Evolutionary conservation across 2,797 vertebrate genomes (phyloP), one percentile per base, ranked within the genome.

Genomic region (Sebastes matsubarae): DNA sequence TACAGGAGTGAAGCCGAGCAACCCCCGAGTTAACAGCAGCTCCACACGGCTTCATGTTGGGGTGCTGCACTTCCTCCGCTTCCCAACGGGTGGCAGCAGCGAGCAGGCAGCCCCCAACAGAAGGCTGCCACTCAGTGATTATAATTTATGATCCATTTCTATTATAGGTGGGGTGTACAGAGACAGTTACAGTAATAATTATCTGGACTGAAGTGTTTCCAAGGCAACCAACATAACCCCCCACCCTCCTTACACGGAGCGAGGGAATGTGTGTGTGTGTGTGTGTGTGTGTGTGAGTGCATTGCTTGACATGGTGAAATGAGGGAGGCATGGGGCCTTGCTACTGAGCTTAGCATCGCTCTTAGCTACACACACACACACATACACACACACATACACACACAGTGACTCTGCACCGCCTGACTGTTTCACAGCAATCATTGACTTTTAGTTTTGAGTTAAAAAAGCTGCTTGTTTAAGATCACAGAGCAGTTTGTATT

Each of bases 181-280:
- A 97, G 97, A 96, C 95, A 97, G 96, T 98, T 98, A 98, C 97
- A 97, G 97, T 98, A 97, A 97, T 98, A 98, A 99, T 99, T 98
- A 98, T 98, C 96, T 96, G 96, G 97, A 97, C 96, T 95, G 89
- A 97, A 97, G 96, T 94, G 98, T 99, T 99, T 97, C 98, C 98
- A 96, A 97, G 98, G 97, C 97, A 99, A 99, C 98, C 93, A 82
- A 88, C 75, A 68, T 69, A 66, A 52, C 83, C 79, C 71, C 81
- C 79, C 70, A 87, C 93, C 94, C 93, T 54, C n/a, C 59, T 73
- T 64, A 75, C 74, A 72, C 16, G 24, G 68, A 81, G 76, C 77
- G 5, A 46, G 77, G 2, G 75, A 32, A 66, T 76, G 71, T 80
- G 84, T 80, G 22, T 89, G 72, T 61, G 20, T 84, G 81, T 82